Base-by-base conservation (phyloP, 1,140 invertebrate species). In the Aphis gossypii region DNA sequence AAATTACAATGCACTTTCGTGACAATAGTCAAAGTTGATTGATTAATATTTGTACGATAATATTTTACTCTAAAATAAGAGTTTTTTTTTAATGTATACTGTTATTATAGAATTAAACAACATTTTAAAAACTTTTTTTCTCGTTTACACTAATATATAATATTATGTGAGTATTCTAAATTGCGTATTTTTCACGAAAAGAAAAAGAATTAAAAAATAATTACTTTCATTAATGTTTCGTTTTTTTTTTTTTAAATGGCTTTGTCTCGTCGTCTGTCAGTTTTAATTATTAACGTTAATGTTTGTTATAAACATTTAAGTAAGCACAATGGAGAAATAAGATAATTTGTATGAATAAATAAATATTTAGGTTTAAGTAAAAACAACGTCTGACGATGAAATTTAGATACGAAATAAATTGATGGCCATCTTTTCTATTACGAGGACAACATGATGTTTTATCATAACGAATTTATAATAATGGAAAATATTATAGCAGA, bases 261-360 rank as follows among this genome's bases (percentile, higher is more conserved):
- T 83, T 83, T 83, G 82, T 83, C 21, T 83, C 82, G 82, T 9
- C 20, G 35, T 8, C 82, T 41, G 82, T 41, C 82, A 83, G 82
- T 83, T 41, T 83, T 83, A 83, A 83, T 83, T 83, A 83, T 35
- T 83, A 83, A 83, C 8, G 82, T 38, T 83, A 38, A 83, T 83
- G 82, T 83, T 84, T 41, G 21, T 44, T 41, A 44, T 84, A 84
- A 84, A 84, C 38, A 41, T 38, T 84, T 84, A 84, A 84, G 83
- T 44, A 25, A 84, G 44, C 21, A 84, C 21, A 84, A 84, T 25
- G 38, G 23, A 41, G 83, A 41, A 25, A 84, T 25, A 41, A 84
- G 35, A 84, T 44, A 25, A 41, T 84, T 84, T 44, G 38, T 41
- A 84, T 41, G 83, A 41, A 84, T 84, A 84, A 25, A 84, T 83